Evolutionary conservation across 2,888 invertebrate species (phyloP).

Genomic region (Galeruca laticollis): DNA sequence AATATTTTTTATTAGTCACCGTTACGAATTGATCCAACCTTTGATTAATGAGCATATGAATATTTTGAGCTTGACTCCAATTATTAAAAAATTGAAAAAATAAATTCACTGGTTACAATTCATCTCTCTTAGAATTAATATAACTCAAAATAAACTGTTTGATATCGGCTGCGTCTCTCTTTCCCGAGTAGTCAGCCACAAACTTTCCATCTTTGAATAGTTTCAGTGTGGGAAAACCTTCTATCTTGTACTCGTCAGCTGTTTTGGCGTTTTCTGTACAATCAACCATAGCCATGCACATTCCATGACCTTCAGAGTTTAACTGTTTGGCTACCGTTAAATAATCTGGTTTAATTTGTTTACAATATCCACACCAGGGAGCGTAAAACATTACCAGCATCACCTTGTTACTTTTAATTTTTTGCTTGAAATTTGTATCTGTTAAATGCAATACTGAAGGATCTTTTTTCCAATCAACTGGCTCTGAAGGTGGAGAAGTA

Average conservation of each 20-base stretch:
- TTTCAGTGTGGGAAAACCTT: slow-evolving; percentile 78
- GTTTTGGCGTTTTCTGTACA: slow-evolving; percentile 74
- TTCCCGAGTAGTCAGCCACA: slow-evolving; percentile 70
- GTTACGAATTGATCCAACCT: slow-evolving; percentile 32
- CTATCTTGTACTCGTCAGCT: slow-evolving; percentile 72
- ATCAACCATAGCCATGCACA: slow-evolving; percentile 73
- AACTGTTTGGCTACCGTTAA: slow-evolving; percentile 70
- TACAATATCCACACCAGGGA: slow-evolving; percentile 82
- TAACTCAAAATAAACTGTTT: slow-evolving; percentile 42
- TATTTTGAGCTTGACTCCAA: slow-evolving; percentile 16
- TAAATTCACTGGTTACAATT: slow-evolving; percentile 34
- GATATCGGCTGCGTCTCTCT: slow-evolving; percentile 71
- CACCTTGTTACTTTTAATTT: slow-evolving; percentile 72
- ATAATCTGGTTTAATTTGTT: slow-evolving; percentile 76
- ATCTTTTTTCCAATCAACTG: slow-evolving; percentile 66
- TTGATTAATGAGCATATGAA: slow-evolving; percentile 39
- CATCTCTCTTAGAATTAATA: slow-evolving; percentile 39
- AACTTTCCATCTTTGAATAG: slow-evolving; percentile 70
- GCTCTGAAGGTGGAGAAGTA: slow-evolving; percentile 52
- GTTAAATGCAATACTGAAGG: slow-evolving; percentile 68
- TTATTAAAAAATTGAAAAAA: slow-evolving; percentile 35
- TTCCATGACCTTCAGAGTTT: slow-evolving; percentile 62
- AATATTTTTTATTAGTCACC: slow-evolving; percentile 35
- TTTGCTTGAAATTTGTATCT: slow-evolving; percentile 72
- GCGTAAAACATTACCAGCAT: slow-evolving; percentile 84